Evolutionary conservation across 2,888 invertebrate species (phyloP).

Genomic region (Tupiocoris notatus): DNA sequence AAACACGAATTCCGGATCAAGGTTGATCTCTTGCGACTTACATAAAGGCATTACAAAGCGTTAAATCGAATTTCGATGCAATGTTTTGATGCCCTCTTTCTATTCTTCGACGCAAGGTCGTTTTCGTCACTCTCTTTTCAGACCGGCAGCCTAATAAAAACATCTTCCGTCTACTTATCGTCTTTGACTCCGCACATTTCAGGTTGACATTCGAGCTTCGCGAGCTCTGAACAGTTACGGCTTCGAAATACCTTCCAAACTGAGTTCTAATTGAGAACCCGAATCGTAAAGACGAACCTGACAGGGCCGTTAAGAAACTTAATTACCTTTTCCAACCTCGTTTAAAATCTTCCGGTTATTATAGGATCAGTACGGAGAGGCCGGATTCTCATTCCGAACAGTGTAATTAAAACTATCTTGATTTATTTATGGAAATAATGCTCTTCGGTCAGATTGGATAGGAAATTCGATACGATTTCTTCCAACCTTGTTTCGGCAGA

Average conservation of each 20-base stretch:
- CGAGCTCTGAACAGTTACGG: too few relatives aligned
- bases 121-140: background rate
- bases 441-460: background rate
- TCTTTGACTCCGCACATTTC: background rate
- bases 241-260: too few relatives aligned
- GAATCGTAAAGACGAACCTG: background rate
- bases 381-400: background rate
- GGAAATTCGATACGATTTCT: background rate
- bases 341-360: background rate
- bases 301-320: background rate
- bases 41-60: too few relatives aligned
- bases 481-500: background rate
- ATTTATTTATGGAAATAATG: background rate
- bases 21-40: too few relatives aligned
- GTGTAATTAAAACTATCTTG: background rate
- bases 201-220: background rate
- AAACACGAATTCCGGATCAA: too few relatives aligned
- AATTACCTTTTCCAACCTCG: background rate
- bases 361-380: background rate
- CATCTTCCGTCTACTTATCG: background rate
- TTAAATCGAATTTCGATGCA: background rate
- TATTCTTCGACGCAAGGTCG: background rate
- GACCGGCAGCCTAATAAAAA: background rate
- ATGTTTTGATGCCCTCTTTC: background rate
- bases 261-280: background rate